Evolutionary conservation across 2,888 invertebrate species (phyloP), one percentile per base, ranked within the genome.

Genomic region (Anarsia innoxiella): DNA sequence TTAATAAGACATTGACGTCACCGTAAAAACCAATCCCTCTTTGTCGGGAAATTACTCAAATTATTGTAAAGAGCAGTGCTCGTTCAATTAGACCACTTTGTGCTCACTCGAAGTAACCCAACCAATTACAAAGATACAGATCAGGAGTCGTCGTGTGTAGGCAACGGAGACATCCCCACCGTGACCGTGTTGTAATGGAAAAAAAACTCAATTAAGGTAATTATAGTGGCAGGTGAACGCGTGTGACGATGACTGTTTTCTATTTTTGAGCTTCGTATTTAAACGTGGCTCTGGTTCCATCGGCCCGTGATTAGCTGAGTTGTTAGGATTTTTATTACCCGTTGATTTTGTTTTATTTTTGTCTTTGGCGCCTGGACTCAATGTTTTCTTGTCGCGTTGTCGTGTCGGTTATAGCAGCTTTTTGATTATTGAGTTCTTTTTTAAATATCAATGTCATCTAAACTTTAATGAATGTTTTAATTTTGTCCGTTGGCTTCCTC

Each of bases 171-270:
- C 62, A 57, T 61, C 65, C 58, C 49, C 53, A 55, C 57, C 63
- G 59, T 61, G 62, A 63, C 63, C 46, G 53, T 42, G 50, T 53
- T 51, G 52, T 51, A 41, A 42, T 32, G 36, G 41, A 57, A 40
- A 46, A 71, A 68, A 70, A 68, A 63, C 59, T 59, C 57, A 66
- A 67, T 71, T 71, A 69, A 52, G 45, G 47, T 61, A 63, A 72
- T 65, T 65, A 52, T 44, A 45, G 45, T 39, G 47, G 57, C 70
- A 67, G 66, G 65, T 69, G 67, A 50, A 60, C 42, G 42, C 42
- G 40, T 39, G 54, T 51, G 57, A 53, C 56, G 60, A 55, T 48
- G 44, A 45, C 44, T 41, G 50, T 49, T 51, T 45, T 46, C 51
- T 53, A 53, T 39, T 49, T 48, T 47, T 47, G 40, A 40, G 41